These are phyloP conservation scores for Melitaea athalia DNA, from an alignment of 2,888 invertebrate species.

Conservation along the genomic window DNA sequence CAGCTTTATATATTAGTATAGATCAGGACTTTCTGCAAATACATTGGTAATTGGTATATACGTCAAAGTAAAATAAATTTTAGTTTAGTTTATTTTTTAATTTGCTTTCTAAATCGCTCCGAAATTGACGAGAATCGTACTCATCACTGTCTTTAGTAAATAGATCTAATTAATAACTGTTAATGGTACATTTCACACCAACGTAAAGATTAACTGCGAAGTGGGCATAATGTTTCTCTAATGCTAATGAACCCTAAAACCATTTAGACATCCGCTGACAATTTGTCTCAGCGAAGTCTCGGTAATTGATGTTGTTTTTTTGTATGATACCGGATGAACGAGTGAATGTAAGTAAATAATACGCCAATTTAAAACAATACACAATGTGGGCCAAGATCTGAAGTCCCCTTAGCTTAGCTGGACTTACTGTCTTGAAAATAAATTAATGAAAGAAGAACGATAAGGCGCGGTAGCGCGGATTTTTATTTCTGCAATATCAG, in stretches of 20 bases:
- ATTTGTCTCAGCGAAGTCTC: slow-evolving; percentile 18
- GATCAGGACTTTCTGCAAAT: too few species aligned
- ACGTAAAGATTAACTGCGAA: background rate
- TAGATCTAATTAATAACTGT: background rate
- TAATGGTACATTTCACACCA: background rate
- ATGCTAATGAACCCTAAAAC: slow-evolving; percentile 3
- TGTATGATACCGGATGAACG: background rate
- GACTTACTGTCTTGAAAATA: background rate
- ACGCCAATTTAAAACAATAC: slow-evolving; percentile 26
- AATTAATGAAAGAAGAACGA: too few species aligned
- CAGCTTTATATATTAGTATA: too few species aligned
- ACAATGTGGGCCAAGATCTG: slow-evolving; percentile 21
- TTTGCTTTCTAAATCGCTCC: too few species aligned
- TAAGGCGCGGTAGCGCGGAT: too few species aligned
- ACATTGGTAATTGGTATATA: too few species aligned
- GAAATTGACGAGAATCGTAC: too few species aligned
- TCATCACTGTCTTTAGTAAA: too few species aligned
- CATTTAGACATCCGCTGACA: slow-evolving; percentile 21
- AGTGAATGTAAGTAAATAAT: slow-evolving; percentile 19
- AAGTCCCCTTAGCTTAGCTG: slow-evolving; percentile 9
- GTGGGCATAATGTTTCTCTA: background rate
- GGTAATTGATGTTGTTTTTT: slow-evolving; percentile 11
- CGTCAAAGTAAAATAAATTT: too few species aligned
- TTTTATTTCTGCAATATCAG: too few species aligned
- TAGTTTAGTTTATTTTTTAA: too few species aligned